Conservation (phyloP, 2,888 invertebrate genomes). For the Trilocha varians region DNA sequence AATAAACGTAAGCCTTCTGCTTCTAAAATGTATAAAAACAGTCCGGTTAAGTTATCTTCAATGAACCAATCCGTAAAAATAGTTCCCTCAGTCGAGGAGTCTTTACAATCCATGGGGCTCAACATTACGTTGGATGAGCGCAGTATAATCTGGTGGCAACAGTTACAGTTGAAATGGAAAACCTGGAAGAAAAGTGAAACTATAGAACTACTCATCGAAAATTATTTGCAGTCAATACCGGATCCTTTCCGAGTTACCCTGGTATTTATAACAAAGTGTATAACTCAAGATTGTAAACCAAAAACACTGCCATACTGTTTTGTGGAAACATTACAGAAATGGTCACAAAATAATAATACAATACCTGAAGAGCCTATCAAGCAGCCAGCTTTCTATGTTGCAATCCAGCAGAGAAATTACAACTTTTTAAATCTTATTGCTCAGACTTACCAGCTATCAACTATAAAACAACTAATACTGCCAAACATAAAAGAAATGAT, state of each 20-base stretch:
- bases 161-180: slow-evolving; percentile 55
- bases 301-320: slow-evolving; percentile 76
- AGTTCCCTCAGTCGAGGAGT: slow-evolving; percentile 60
- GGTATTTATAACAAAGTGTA: slow-evolving; percentile 73
- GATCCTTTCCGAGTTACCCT: slow-evolving; percentile 76
- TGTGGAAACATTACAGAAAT: slow-evolving; percentile 74
- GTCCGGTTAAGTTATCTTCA: slow-evolving; percentile 39
- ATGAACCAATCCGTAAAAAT: slow-evolving; percentile 60
- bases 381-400: slow-evolving; percentile 81
- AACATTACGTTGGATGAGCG: slow-evolving; percentile 54
- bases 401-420: slow-evolving; percentile 78
- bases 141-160: slow-evolving; percentile 47
- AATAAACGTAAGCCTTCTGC: not conserved
- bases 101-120: slow-evolving; percentile 44
- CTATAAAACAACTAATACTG: slow-evolving; percentile 76
- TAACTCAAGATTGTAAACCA: slow-evolving; percentile 76
- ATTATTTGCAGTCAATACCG: slow-evolving; percentile 59
- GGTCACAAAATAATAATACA: slow-evolving; percentile 46
- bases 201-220: slow-evolving; percentile 58
- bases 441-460: slow-evolving; percentile 75
- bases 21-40: slow-evolving; percentile 23
- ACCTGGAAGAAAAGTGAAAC: slow-evolving; percentile 72
- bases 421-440: slow-evolving; percentile 76
- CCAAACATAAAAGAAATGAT: slow-evolving; percentile 73
- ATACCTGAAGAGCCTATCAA: slow-evolving; percentile 72